Percentiles rank a stretch among this genome's conserved stretches.
Evolutionary conservation across 2,113 vertebrate genomes (phyloP).

Genomic region (Hemibagrus wyckioides): DNA sequence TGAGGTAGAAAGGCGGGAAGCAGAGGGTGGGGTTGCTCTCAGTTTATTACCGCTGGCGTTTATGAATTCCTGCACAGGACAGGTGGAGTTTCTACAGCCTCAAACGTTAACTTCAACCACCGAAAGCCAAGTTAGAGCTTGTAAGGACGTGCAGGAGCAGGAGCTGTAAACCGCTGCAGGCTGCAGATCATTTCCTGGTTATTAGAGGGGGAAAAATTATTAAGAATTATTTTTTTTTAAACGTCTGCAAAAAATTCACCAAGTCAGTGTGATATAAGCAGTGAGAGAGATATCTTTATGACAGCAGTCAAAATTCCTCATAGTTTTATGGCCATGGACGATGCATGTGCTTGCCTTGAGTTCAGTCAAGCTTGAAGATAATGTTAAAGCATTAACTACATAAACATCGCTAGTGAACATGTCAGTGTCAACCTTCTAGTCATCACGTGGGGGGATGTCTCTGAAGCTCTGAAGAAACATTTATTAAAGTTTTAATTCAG

Average conservation of each 20-base stretch:
- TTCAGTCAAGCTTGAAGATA: not conserved
- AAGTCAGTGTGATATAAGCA: not conserved
- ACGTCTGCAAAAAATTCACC: not conserved
- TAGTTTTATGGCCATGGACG: not conserved
- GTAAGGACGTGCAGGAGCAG: conserved; percentile 19
- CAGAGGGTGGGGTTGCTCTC: conserved; percentile 1
- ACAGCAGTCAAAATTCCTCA: not conserved
- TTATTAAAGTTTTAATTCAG: not conserved
- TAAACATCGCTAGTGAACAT: not conserved
- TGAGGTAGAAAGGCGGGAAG: not conserved
- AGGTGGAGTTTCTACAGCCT: conserved; percentile 9
- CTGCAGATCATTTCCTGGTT: conserved; percentile 1
- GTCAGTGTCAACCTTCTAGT: not conserved
- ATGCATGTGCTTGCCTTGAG: not conserved
- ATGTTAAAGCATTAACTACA: not conserved
- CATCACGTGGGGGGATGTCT: not conserved
- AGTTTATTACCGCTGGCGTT: conserved; percentile 1
- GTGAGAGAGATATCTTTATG: not conserved
- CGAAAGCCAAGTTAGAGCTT: conserved; percentile 12
- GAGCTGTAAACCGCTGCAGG: not conserved
- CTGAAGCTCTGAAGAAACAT: not conserved
- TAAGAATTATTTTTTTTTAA: not conserved
- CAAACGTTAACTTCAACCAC: not conserved
- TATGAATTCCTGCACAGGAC: conserved; percentile 29
- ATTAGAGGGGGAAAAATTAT: not conserved